Conservation (phyloP, 35 echinoderm and acorn worm species). For the Lytechinus pictus region DNA sequence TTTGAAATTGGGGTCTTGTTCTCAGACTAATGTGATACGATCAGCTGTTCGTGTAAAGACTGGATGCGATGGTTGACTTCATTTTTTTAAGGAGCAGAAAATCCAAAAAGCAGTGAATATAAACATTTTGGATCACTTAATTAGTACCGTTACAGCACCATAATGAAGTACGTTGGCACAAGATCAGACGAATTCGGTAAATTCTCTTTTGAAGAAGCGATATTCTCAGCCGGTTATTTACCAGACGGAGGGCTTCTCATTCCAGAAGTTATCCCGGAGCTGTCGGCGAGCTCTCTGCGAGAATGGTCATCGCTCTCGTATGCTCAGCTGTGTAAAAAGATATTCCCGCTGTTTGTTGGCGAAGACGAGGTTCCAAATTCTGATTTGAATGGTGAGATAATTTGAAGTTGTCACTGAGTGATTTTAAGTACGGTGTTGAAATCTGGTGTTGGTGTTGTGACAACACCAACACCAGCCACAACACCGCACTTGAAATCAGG, state of each 20-base stretch:
- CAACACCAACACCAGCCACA: no score
- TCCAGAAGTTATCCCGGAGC: constrained; percentile 69
- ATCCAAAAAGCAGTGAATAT: no score
- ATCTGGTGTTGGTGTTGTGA: no score
- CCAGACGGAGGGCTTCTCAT: constrained; percentile 86
- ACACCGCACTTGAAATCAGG: no score
- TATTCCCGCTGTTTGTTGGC: constrained; percentile 72
- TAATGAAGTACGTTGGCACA: constrained; percentile 85
- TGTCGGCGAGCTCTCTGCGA: constrained; percentile 57
- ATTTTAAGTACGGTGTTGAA: no score
- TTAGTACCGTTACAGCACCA: background rate
- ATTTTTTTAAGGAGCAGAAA: no score
- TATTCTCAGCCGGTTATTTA: constrained; percentile 85
- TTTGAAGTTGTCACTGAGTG: background rate
- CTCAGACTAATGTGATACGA: no score
- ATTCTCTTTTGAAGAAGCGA: constrained; percentile 83
- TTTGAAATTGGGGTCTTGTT: no score
- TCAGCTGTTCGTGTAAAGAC: no score
- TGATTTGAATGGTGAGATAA: constrained; percentile 74
- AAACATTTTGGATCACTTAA: no score
- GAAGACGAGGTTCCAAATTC: constrained; percentile 72
- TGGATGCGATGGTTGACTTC: no score
- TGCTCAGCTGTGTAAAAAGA: constrained; percentile 67
- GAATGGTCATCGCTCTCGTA: constrained; percentile 75
- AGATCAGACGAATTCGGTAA: constrained; percentile 59